Conservation (phyloP, 2,888 invertebrate species). For the Lasioglossum figueresi region DNA sequence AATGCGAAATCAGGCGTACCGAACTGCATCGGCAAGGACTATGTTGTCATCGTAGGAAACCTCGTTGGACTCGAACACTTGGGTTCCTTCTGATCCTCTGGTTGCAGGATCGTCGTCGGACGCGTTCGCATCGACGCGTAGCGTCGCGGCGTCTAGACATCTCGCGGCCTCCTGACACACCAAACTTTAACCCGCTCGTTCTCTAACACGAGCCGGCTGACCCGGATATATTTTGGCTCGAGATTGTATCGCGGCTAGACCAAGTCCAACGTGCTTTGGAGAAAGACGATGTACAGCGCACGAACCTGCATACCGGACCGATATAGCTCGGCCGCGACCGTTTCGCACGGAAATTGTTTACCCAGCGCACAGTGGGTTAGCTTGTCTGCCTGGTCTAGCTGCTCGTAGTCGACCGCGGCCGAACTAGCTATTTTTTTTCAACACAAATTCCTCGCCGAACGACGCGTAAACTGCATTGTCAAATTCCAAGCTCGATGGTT, state of each 20-base stretch:
- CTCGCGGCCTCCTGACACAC: constrained; percentile 57
- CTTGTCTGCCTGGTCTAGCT: not conserved
- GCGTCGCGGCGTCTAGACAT: constrained; percentile 56
- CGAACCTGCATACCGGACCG: constrained; percentile 2
- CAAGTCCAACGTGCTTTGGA: constrained; percentile 26
- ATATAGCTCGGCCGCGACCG: not conserved
- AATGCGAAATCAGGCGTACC: too few relatives aligned
- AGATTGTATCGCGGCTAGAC: constrained; percentile 24
- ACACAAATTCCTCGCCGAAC: not conserved
- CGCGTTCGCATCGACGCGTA: not conserved
- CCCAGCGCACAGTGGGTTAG: not conserved
- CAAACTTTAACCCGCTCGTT: constrained; percentile 62
- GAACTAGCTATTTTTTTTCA: not conserved
- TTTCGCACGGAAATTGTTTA: constrained; percentile 6
- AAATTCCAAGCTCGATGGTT: not conserved
- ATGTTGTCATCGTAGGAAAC: not conserved
- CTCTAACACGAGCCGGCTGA: constrained; percentile 60
- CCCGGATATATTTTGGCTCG: constrained; percentile 67
- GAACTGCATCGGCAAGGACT: not conserved
- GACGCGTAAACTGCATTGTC: not conserved
- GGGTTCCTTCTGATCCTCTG: not conserved
- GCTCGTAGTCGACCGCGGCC: not conserved
- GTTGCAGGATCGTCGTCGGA: not conserved
- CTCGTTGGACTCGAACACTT: not conserved
- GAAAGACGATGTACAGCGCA: not conserved